Evolutionary conservation across 2,797 vertebrate genomes (phyloP).

Genomic region (Melanotaenia pygmaea): DNA sequence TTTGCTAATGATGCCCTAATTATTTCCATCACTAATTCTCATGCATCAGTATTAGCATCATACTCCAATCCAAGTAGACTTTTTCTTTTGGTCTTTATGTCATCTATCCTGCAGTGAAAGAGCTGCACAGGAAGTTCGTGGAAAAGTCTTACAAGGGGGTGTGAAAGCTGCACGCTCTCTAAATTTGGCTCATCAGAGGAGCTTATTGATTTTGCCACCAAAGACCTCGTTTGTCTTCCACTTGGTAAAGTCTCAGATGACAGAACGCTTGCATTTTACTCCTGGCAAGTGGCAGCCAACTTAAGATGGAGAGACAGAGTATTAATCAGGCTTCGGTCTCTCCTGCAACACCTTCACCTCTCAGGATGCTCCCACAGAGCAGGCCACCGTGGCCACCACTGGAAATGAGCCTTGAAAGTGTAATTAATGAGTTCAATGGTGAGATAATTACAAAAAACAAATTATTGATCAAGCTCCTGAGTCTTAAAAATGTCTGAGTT

Average conservation of each 20-base stretch:
- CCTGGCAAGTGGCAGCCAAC: slow-evolving; percentile 64
- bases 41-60: not conserved
- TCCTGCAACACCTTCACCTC: slow-evolving; percentile 34
- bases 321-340: slow-evolving; percentile 70
- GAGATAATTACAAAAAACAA: slow-evolving; percentile 79
- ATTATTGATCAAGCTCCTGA: slow-evolving; percentile 78
- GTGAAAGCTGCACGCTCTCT: slow-evolving; percentile 49
- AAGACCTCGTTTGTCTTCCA: slow-evolving; percentile 72
- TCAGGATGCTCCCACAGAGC: slow-evolving; percentile 53
- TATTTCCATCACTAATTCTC: not conserved
- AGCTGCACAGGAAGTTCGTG: slow-evolving; percentile 24
- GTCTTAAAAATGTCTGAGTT: slow-evolving; percentile 66
- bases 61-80: not conserved
- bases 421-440: slow-evolving; percentile 78
- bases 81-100: slow-evolving; percentile 12
- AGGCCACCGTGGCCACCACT: slow-evolving; percentile 37
- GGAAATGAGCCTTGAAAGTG: slow-evolving; percentile 82
- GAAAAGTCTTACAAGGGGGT: slow-evolving; percentile 22
- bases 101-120: slow-evolving; percentile 15
- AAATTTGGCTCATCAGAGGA: slow-evolving; percentile 64
- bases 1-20: not conserved
- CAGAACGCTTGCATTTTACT: slow-evolving; percentile 63
- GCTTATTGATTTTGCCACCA: slow-evolving; percentile 65
- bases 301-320: slow-evolving; percentile 63
- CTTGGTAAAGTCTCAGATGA: slow-evolving; percentile 68